Evolutionary conservation across 2,888 invertebrate species (phyloP), one percentile per base, ranked within the genome.

Genomic region (Carterocephalus palaemon): DNA sequence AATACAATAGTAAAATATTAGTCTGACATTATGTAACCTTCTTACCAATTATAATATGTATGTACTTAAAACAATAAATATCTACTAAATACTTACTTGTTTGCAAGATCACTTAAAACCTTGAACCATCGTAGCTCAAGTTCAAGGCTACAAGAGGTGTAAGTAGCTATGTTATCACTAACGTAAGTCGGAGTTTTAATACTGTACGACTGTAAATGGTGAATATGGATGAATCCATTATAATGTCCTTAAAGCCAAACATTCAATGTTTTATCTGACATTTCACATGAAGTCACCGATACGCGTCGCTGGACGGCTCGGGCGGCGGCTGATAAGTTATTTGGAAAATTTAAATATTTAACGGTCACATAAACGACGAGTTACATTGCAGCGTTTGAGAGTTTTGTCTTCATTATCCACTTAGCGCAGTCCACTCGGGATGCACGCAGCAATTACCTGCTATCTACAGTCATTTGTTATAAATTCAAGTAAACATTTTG

Each of bases 391-490:
- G 6, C 26, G 10, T 20, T 38, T 28, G 12, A 9, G 12, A 17
- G 12, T 33, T 42, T 17, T 38, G 40, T 45, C 22, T 43, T 32
- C 17, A 45, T 45, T 37, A 38, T 32, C 24, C 45, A 32, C 24
- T 32, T 37, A 37, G 24, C 2, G 26, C 22, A 15, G 31, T 19
- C 37, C 31, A 10, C 23, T 32, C 9, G 24, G 4, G 31, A 8
- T 31, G 31, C 37, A 37, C 5, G 12, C 17, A 7, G 19, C 31
- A 45, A 45, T 45, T 45, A 45, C 7, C n/a, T 19, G 9, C 10
- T 31, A 37, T 42, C 42, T 34, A 28, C 37, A n/a, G 17, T 15
- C 45, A 19, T 45, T 37, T 29, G 13, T 34, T 36, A 36, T 36
- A 39, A 39, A 20, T 32, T 43, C 12, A 22, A 4, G n/a, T n/a